These are phyloP conservation scores for Vimba vimba DNA, from an alignment of 2,113 vertebrate genomes.

Conservation along the genomic window DNA sequence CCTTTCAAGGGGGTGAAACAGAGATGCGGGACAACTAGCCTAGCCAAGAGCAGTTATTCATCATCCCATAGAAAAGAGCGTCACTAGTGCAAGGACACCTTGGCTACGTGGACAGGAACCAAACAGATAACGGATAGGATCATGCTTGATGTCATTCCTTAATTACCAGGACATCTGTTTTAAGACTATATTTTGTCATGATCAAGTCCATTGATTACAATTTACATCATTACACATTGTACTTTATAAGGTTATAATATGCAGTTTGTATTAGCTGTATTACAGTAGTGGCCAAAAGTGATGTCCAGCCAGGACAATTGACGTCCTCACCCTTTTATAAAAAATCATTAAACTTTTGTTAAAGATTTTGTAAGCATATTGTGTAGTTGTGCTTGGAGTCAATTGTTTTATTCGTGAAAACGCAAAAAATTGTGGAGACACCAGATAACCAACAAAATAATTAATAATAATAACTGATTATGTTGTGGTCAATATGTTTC, in stretches of 20 bases:
- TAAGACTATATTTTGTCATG: not conserved
- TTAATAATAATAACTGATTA: too few species aligned
- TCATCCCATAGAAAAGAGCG: slow-evolving; percentile 46
- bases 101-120: slow-evolving; percentile 7
- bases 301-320: too few species aligned
- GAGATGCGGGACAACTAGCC: slow-evolving; percentile 24
- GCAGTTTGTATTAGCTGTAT: not conserved
- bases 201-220: not conserved
- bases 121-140: not conserved
- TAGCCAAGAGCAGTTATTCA: slow-evolving; percentile 68
- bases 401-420: too few species aligned
- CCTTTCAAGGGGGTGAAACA: not conserved
- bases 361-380: too few species aligned
- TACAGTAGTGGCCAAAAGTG: too few species aligned
- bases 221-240: not conserved
- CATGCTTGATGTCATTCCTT: not conserved
- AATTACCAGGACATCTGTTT: slow-evolving; percentile 8
- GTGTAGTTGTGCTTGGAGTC: too few species aligned
- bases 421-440: too few species aligned
- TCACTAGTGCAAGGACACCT: slow-evolving; percentile 57
- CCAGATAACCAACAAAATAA: too few species aligned
- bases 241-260: not conserved
- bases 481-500: too few species aligned
- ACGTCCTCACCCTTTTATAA: too few species aligned
- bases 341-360: too few species aligned